These are phyloP conservation scores for Naja naja DNA, from an alignment of 2,113 vertebrate species.

Conservation along the genomic window DNA sequence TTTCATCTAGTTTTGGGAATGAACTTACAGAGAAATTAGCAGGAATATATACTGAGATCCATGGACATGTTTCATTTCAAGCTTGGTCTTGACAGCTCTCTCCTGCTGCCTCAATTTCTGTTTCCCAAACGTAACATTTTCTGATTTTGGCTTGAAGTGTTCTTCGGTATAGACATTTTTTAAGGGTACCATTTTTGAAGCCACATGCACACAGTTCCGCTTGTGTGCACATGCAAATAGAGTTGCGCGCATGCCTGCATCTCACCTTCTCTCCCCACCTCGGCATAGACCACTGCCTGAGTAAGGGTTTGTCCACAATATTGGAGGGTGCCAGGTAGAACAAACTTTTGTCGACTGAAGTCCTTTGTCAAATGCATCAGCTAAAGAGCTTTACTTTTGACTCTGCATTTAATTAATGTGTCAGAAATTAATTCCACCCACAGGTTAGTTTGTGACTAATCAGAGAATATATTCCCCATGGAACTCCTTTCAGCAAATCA, in stretches of 20 bases:
- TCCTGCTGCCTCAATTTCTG: background rate
- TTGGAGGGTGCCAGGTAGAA: background rate
- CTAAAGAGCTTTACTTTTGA: background rate
- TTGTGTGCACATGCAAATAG: too few species aligned
- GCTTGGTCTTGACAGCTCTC: background rate
- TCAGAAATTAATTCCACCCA: conserved; percentile 3
- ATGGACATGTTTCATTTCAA: background rate
- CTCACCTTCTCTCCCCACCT: too few species aligned
- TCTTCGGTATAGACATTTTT: background rate
- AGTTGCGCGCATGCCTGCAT: too few species aligned
- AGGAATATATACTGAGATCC: background rate
- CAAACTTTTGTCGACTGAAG: background rate
- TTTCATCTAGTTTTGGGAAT: background rate
- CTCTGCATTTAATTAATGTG: conserved; percentile 2
- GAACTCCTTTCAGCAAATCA: background rate
- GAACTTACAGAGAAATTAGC: background rate
- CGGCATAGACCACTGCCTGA: background rate
- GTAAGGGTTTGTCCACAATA: background rate
- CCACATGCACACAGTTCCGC: too few species aligned
- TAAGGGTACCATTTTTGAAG: background rate
- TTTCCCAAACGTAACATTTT: background rate
- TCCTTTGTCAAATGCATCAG: background rate
- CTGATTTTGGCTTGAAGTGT: background rate
- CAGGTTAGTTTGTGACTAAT: background rate
- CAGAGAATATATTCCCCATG: background rate